A percentile compares a stretch with the other conserved stretches of the same genome.
These are phyloP conservation scores for Pseudoips prasinana DNA, from an alignment of 2,888 invertebrate species.

Conservation along the genomic window DNA sequence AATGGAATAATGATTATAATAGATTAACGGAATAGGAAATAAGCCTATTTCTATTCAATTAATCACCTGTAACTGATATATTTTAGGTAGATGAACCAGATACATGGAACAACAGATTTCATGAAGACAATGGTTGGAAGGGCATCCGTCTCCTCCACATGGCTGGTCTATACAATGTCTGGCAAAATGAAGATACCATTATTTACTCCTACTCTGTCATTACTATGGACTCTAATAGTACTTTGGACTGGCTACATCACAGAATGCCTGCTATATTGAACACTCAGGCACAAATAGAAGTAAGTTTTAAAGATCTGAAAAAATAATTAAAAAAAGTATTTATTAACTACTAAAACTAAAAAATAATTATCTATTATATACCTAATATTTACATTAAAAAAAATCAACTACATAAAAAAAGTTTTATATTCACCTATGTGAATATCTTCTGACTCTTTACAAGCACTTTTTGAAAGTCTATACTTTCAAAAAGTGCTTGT, in stretches of 20 bases:
- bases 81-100: conserved; percentile 75
- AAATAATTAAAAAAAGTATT: too few relatives aligned
- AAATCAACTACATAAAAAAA: too few relatives aligned
- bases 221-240: conserved; percentile 87
- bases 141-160: conserved; percentile 85
- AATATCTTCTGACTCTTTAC: too few relatives aligned
- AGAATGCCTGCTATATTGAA: conserved; percentile 91
- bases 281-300: conserved; percentile 84
- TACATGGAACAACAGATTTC: conserved; percentile 77
- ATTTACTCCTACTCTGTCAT: conserved; percentile 89
- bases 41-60: too few relatives aligned
- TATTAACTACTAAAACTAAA: neutral
- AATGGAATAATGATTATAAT: too few relatives aligned
- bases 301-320: conserved; percentile 39
- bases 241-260: conserved; percentile 88
- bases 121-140: conserved; percentile 79
- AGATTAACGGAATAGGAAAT: too few relatives aligned
- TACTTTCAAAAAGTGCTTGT: too few relatives aligned
- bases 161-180: conserved; percentile 89
- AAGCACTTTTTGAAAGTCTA: too few relatives aligned
- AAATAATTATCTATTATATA: too few relatives aligned
- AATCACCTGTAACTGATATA: neutral
- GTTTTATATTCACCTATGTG: too few relatives aligned
- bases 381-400: too few relatives aligned
- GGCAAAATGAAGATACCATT: conserved; percentile 81